Percentiles rank a stretch among this genome's conserved stretches.
These are phyloP conservation scores for Phocides pigmalion DNA, from an alignment of 1,140 invertebrate genomes.

Conservation along the genomic window DNA sequence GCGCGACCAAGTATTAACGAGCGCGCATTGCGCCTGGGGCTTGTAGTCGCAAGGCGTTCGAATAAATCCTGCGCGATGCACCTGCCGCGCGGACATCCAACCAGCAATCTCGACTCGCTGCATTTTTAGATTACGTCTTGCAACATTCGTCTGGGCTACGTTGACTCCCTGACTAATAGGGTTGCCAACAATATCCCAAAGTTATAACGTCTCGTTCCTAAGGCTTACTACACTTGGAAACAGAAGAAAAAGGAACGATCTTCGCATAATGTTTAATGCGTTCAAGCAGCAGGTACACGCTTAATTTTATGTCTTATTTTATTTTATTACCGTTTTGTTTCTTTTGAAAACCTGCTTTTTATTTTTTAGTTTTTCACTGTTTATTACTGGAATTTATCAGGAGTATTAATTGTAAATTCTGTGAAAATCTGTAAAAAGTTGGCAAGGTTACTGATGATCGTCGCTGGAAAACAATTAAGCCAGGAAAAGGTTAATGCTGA, in stretches of 20 bases:
- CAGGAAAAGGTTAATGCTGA: slow-evolving; percentile 32
- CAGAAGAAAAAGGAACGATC: no score
- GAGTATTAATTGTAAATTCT: no score
- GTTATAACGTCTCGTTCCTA: neutral
- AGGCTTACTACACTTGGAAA: no score
- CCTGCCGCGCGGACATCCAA: slow-evolving; percentile 57
- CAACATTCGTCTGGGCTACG: neutral
- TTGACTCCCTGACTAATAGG: neutral
- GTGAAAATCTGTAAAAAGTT: neutral
- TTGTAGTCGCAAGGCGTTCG: slow-evolving; percentile 64
- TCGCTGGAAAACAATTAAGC: slow-evolving; percentile 28
- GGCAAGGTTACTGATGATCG: neutral
- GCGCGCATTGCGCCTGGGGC: slow-evolving; percentile 60
- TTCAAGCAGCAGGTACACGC: no score
- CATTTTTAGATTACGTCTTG: slow-evolving; percentile 42
- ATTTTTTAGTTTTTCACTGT: no score
- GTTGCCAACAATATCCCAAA: neutral
- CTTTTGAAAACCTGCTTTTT: no score
- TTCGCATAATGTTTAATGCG: no score
- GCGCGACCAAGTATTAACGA: slow-evolving; percentile 79
- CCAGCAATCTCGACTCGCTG: slow-evolving; percentile 43
- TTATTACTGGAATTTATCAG: no score
- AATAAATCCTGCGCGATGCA: slow-evolving; percentile 80
- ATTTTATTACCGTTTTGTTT: no score
- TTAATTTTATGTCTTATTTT: no score